Base-by-base conservation (phyloP, 2,888 invertebrate species). In the Hermaeophaga mercurialis region DNA sequence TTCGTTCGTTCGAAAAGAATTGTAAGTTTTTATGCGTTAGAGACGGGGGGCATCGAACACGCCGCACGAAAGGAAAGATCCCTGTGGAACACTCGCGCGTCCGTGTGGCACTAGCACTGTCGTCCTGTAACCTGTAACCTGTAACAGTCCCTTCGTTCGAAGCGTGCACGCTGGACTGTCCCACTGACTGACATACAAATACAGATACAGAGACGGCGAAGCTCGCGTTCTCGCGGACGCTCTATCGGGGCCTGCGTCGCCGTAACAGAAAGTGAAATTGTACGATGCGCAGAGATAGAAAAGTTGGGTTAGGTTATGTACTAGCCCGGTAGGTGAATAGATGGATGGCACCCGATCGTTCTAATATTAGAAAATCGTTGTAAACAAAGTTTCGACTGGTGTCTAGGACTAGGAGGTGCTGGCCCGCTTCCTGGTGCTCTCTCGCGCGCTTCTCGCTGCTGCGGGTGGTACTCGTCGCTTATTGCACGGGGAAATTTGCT, bases 121-220 rank as follows among this genome's bases (percentile, higher is more conserved):
- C 26, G 44, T 26, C 34, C 28, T 34, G 58, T 57, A 55, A 47
- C 58, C 56, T 55, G 56, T 44, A 48, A 39, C 61, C 60, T 45
- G 66, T 45, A 63, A 63, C 39, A 53, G 45, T 59, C 61, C 60
- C 49, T 24, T 39, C 26, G 41, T 49, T 19, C 38, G 60, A 54
- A 59, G 56, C 59, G 63, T 61, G 66, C n/a, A n/a, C n/a, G n/a
- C n/a, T 63, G 62, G 66, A 70, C 70, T 70, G 78, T 75, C 84
- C 84, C 82, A 84, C 83, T 84, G 84, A 83, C 84, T 83, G 84
- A 85, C 82, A 83, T 84, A 81, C 54, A 52, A 45, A n/a, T n/a
- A n/a, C n/a, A n/a, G n/a, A n/a, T n/a, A n/a, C n/a, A n/a, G n/a
- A n/a, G n/a, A n/a, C n/a, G 52, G 52, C 58, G 45, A 47, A 45